Evolutionary conservation across 2,888 invertebrate species (phyloP).

Genomic region (Gnatocerus cornutus): DNA sequence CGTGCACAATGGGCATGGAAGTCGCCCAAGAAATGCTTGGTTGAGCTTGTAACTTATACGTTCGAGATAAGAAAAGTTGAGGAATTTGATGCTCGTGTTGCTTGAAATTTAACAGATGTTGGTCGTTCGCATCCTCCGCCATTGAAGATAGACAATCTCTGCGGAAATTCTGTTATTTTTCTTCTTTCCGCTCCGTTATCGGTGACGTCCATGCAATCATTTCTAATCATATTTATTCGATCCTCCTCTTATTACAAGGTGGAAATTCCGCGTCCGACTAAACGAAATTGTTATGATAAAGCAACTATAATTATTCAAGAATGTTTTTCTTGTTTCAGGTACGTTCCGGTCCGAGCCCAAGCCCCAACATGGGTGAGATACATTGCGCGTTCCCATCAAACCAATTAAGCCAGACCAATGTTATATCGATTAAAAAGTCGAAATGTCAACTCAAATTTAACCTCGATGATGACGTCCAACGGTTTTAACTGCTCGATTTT

Average conservation of each 20-base stretch:
- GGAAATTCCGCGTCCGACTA: background rate
- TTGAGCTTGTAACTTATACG: constrained; percentile 9
- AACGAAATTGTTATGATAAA: background rate
- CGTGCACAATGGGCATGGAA: background rate
- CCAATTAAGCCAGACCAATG: constrained; percentile 27
- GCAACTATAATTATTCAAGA: background rate
- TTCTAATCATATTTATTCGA: background rate
- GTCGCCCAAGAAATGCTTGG: constrained; percentile 4
- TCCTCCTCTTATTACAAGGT: background rate
- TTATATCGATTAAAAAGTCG: constrained; percentile 42
- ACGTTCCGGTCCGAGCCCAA: background rate
- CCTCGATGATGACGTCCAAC: constrained; percentile 27
- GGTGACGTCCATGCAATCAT: background rate
- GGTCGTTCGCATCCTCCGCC: background rate
- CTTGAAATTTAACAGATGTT: constrained; percentile 39
- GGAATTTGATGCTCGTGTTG: constrained; percentile 35
- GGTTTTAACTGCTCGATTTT: constrained; percentile 14
- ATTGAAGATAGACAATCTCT: background rate
- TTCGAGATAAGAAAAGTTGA: constrained; percentile 21
- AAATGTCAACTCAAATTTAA: constrained; percentile 34
- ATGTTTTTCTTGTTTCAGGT: constrained; percentile 31
- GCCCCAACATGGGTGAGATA: constrained; percentile 1
- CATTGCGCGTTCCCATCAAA: constrained; percentile 16
- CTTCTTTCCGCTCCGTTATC: too few species aligned
- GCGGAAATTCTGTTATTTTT: constrained; percentile 5